These are phyloP conservation scores for Alviniconcha marisindica DNA, from an alignment of 1,140 invertebrate species.

Conservation along the genomic window DNA sequence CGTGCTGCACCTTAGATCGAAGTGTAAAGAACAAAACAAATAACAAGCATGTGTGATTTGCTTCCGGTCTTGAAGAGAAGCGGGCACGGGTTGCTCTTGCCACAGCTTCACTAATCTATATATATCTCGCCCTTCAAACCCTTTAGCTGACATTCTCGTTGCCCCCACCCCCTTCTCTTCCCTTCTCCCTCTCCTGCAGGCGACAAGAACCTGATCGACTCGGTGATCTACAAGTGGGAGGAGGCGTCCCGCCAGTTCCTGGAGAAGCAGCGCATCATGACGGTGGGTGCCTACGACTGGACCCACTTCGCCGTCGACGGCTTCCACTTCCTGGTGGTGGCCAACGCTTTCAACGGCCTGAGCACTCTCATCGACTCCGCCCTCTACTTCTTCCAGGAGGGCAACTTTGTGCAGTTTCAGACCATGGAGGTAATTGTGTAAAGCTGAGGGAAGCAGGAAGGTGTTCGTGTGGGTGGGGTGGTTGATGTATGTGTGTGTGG, in stretches of 20 bases:
- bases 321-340: conserved; percentile 71
- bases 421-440: conserved; percentile 65
- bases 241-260: conserved; percentile 50
- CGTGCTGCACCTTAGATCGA: too few relatives aligned
- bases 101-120: too few relatives aligned
- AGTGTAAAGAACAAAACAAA: too few relatives aligned
- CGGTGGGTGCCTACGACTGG: conserved; percentile 72
- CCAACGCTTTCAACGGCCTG: conserved; percentile 68
- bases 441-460: not conserved
- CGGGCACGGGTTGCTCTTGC: too few relatives aligned
- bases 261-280: conserved; percentile 63
- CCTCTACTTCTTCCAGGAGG: conserved; percentile 69
- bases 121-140: too few relatives aligned
- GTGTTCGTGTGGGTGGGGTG: not conserved
- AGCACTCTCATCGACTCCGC: conserved; percentile 66
- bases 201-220: conserved; percentile 61
- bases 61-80: too few relatives aligned
- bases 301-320: conserved; percentile 67
- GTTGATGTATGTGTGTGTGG: not conserved
- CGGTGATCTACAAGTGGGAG: conserved; percentile 69
- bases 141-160: too few relatives aligned
- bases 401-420: conserved; percentile 67
- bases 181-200: conserved; percentile 51
- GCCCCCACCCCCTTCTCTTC: not conserved
- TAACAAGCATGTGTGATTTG: too few relatives aligned